Base-by-base conservation (phyloP, 2,113 vertebrate genomes). In the Brachypodius melanocephalos region DNA sequence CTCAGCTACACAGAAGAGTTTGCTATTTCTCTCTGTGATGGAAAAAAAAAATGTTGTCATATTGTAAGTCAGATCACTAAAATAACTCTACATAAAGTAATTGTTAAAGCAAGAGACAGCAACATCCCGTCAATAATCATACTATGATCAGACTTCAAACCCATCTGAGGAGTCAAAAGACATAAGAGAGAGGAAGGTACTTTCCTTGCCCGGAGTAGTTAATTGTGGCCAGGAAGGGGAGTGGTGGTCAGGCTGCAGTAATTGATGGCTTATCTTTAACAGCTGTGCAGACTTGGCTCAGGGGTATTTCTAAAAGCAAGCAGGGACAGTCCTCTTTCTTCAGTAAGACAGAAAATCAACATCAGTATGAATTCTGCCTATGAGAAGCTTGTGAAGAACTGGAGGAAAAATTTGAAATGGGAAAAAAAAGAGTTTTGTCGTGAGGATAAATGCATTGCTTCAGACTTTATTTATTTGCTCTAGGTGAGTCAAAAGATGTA, bases 321-420 rank as follows among this genome's bases (percentile, higher is more conserved):
- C 25, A 54, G 43, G 28, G 17, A 2, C 5, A 66, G 14, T 3
- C 0, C 5, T 9, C 8, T 61, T 54, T 38, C 3, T 69, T 34
- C 16, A 75, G 38, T 9, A 31, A 57, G 32, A 57, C 10, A 3
- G 5, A 32, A 73, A 74, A 32, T 46, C 4, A 13, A 6, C 3
- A 10, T 36, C 8, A 5, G 0, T 17, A 3, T n/a, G 42, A 40
- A 14, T 67, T 71, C 20, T 49, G 4, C 10, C 5, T 15, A 2
- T 32, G 32, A 58, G 74, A 85, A 26, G 36, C 25, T 78, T 49
- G 12, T 5, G 10, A 13, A 31, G 31, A 78, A 42, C 17, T 40
- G 4, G 34, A 59, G 20, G 29, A 83, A 72, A 38, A 49, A 9
- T 3, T 54, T 4, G 8, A 54, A 73, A 26, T 46, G 16, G 24